Evolutionary conservation across 2,113 vertebrate genomes (phyloP), one percentile per base, ranked within the genome.

Genomic region (Echinops telfairi): DNA sequence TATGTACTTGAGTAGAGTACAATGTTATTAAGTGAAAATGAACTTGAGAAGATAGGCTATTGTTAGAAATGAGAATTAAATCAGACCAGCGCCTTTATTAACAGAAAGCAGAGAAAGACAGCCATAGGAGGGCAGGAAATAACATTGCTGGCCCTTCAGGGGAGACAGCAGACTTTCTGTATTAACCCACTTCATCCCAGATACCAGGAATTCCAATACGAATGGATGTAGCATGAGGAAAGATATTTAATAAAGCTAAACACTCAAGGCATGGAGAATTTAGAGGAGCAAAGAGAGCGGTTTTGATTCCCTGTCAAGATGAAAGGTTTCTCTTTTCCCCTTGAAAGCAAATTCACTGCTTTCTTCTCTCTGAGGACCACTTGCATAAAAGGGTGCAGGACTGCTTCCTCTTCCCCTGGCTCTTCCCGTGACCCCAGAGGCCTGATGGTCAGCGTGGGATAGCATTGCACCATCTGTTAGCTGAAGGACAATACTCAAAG

Each of bases 1-100:
- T 86, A 2, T 85, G 38, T 90, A 40, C 62, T 87, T 27, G 33
- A 89, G 20, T 43, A 79, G 20, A 70, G 2, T 43, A 36, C 64
- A 25, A 58, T 70, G 86, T 60, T 93, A 81, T 83, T 86, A 70
- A 81, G 68, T 62, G 66, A 78, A 89, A 89, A 92, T 58, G 86
- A 93, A 86, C 86, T 93, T 58, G 64, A 47, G 73, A 89, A 91
- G 60, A 89, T 64, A 62, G 36, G n/a, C 14, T 83, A n/a, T 62
- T 80, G 62, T 76, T 89, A 80, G 70, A 93, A 83, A 90, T 47
- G 73, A 78, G 68, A 89, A 83, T 81, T 89, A 82, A 89, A 36
- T 25, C 36, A 89, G 33, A n/a, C 9, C n/a, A 2, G 25, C 76
- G 73, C 0, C 73, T 80, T 86, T 75, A 43, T 64, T 40, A 85